phyloP scores from a whole-genome alignment of 2,797 vertebrate species.

The Pseudochirops cupreus region DNA sequence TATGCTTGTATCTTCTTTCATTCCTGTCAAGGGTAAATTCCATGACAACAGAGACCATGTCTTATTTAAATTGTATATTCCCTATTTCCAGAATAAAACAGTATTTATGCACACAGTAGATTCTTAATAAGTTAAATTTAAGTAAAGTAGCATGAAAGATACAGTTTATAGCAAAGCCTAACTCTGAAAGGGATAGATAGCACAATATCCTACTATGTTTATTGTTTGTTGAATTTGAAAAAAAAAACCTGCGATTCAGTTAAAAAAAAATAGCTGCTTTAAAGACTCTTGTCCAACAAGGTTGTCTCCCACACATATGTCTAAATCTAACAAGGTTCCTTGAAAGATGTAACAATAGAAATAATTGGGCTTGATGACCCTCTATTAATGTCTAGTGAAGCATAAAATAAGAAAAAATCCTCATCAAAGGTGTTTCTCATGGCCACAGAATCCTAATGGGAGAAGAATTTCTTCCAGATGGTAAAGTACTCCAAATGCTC shows the following conservation, averaged over 20 bases:
- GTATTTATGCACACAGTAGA: not conserved
- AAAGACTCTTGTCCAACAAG: not conserved
- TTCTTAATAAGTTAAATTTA: not conserved
- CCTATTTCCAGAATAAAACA: not conserved
- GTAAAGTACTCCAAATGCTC: not conserved
- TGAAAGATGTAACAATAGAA: not conserved
- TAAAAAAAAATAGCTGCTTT: not conserved
- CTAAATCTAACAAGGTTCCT: not conserved
- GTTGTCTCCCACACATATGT: not conserved
- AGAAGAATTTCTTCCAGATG: not conserved
- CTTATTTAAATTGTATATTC: not conserved
- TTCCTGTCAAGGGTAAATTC: not conserved
- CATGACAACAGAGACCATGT: not conserved
- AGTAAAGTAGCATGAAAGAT: not conserved
- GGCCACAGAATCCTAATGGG: not conserved
- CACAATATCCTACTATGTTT: not conserved
- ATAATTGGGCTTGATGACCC: not conserved
- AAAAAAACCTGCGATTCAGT: not conserved
- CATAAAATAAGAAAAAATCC: not conserved
- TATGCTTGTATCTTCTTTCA: not conserved
- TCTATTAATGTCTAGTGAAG: not conserved
- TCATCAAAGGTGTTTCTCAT: not conserved
- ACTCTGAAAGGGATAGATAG: not conserved
- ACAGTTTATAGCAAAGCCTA: not conserved
- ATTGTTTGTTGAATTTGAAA: not conserved